These are phyloP conservation scores for Thunnus thynnus DNA, from an alignment of 2,113 vertebrate genomes.

Conservation along the genomic window DNA sequence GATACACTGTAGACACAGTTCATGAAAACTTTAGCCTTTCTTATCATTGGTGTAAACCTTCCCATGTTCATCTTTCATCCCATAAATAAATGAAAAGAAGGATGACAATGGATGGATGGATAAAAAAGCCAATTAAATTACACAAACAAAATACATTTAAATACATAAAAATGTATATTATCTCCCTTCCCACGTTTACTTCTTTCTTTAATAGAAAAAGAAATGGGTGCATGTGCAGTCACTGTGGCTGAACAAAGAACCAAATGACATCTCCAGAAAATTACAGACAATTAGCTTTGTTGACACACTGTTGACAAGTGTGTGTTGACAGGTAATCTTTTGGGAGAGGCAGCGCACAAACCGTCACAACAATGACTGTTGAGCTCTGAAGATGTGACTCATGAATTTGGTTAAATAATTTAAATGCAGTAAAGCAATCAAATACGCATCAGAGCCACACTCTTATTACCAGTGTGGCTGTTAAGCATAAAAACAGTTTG, in stretches of 20 bases:
- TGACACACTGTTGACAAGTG: slow-evolving; percentile 2
- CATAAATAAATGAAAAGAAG: too few species aligned
- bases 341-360: background rate
- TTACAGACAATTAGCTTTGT: slow-evolving; percentile 34
- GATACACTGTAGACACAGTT: background rate
- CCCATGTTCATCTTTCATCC: background rate
- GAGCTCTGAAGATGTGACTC: background rate
- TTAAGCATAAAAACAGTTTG: slow-evolving; percentile 38
- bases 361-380: background rate
- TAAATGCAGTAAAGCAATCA: slow-evolving; percentile 12
- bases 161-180: background rate
- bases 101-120: background rate
- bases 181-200: background rate
- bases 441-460: background rate
- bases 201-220: background rate
- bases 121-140: background rate
- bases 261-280: slow-evolving; percentile 14
- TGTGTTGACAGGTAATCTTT: slow-evolving; percentile 31
- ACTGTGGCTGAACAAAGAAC: slow-evolving; percentile 8
- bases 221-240: background rate
- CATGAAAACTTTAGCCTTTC: slow-evolving; percentile 2
- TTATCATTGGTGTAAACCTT: background rate
- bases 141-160: too few species aligned
- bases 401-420: background rate
- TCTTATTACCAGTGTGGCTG: background rate